phyloP scores from a whole-genome alignment of 2,888 invertebrate species.

The Netelia fuscicornis region DNA sequence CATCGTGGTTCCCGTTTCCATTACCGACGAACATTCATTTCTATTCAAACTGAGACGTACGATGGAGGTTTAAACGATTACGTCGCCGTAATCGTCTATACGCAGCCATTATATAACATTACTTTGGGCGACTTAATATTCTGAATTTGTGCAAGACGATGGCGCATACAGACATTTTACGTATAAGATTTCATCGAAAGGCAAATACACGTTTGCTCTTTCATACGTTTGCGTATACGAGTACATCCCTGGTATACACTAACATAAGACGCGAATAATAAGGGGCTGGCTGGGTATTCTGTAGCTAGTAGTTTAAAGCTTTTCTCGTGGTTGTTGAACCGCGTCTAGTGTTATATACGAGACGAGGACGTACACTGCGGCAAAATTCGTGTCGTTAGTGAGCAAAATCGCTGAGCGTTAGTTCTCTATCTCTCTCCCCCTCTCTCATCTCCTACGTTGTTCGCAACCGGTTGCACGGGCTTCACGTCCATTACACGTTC shows the following conservation, averaged over 20 bases:
- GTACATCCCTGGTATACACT: neutral
- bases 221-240: conserved; percentile 5
- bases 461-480: conserved; percentile 63
- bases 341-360: conserved; percentile 32
- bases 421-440: conserved; percentile 37
- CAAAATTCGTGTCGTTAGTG: conserved; percentile 67
- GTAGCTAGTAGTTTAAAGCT: conserved; percentile 51
- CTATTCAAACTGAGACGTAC: conserved; percentile 30
- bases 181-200: conserved; percentile 19
- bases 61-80: neutral
- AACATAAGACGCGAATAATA: conserved; percentile 34
- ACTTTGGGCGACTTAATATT: conserved; percentile 31
- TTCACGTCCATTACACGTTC: conserved; percentile 70
- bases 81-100: conserved; percentile 4
- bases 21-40: conserved; percentile 27
- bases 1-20: conserved; percentile 2
- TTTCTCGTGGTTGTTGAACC: conserved; percentile 56
- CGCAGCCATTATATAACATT: conserved; percentile 11
- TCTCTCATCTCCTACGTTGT: conserved; percentile 47
- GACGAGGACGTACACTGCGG: conserved; percentile 50
- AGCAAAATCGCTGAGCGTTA: conserved; percentile 65
- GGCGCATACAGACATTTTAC: conserved; percentile 7
- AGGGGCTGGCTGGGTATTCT: conserved; percentile 34
- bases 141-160: conserved; percentile 32
- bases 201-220: conserved; percentile 47